Evolutionary conservation across 64 coral and sea anemone species (phyloP).

Genomic region (Stylophora pistillata): DNA sequence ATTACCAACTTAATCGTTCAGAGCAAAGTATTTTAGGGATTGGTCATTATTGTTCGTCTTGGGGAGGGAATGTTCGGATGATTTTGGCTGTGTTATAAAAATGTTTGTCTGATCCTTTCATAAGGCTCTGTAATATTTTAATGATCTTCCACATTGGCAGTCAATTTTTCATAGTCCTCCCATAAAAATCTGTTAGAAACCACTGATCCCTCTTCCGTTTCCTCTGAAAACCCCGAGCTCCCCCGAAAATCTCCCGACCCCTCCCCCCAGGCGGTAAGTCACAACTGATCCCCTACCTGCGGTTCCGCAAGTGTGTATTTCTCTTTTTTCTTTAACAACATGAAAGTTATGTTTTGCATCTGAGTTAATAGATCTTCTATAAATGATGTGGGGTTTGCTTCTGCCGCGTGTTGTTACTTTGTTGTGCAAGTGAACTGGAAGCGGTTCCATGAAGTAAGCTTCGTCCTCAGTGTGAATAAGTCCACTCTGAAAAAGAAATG

Average conservation of each 20-base stretch:
- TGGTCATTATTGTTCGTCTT: too few species aligned
- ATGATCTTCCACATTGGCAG: too few species aligned
- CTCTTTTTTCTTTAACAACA: conserved; percentile 50
- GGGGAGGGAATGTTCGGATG: too few species aligned
- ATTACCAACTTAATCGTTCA: too few species aligned
- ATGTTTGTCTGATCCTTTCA: too few species aligned
- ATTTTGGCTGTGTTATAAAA: too few species aligned
- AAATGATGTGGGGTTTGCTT: conserved; percentile 78
- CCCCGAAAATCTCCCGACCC: not conserved
- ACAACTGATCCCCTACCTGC: conserved; percentile 41
- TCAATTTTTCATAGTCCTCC: too few species aligned
- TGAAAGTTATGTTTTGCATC: not conserved
- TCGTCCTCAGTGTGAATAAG: conserved; percentile 60
- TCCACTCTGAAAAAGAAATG: conserved; percentile 46
- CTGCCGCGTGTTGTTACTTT: conserved; percentile 30
- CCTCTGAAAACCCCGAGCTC: too few species aligned
- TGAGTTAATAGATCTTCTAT: conserved; percentile 39
- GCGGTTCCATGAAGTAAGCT: conserved; percentile 80
- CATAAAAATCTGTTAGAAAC: too few species aligned
- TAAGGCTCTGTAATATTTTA: too few species aligned
- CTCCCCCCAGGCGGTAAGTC: too few species aligned
- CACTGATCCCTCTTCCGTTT: not conserved
- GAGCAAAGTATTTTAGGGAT: too few species aligned
- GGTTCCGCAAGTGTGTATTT: conserved; percentile 79
- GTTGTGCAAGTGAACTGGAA: conserved; percentile 66